phyloP scores from a whole-genome alignment of 2,113 vertebrate genomes.

The Micromys minutus region DNA sequence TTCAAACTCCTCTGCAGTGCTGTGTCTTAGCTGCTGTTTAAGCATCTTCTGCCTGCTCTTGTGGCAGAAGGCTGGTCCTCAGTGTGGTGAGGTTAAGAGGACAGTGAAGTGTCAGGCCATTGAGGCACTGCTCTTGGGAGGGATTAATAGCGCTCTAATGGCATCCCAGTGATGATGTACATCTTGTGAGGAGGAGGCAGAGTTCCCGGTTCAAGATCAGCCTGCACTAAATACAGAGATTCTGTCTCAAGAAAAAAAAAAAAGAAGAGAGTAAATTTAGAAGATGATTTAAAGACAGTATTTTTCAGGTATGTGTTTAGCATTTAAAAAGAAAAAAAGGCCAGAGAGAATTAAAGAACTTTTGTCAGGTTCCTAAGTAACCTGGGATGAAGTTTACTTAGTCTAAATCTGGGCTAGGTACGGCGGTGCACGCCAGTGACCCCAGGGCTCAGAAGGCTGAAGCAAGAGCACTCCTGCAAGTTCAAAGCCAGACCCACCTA shows the following conservation, averaged over 20 bases:
- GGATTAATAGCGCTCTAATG: neutral
- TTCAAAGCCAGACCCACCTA: neutral
- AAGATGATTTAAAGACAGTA: neutral
- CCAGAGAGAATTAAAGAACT: neutral
- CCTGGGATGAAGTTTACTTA: neutral
- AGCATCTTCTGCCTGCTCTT: neutral
- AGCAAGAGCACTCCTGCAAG: neutral
- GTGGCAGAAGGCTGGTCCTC: neutral
- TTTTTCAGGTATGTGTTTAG: slow-evolving; percentile 14
- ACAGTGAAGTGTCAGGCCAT: neutral
- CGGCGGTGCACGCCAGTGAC: neutral
- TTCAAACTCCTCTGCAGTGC: neutral
- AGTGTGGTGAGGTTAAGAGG: neutral
- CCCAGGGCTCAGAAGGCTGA: neutral
- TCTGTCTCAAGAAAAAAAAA: neutral
- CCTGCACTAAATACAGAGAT: neutral
- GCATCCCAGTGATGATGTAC: too few species aligned
- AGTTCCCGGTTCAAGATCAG: neutral
- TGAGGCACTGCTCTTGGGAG: neutral
- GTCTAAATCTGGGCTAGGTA: neutral
- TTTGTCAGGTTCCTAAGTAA: neutral
- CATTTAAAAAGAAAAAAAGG: neutral
- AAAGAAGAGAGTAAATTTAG: neutral
- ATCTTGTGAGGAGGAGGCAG: neutral
- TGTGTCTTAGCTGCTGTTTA: neutral